Conservation (phyloP, 2,113 vertebrate genomes). For the Typhlomys cinereus region DNA sequence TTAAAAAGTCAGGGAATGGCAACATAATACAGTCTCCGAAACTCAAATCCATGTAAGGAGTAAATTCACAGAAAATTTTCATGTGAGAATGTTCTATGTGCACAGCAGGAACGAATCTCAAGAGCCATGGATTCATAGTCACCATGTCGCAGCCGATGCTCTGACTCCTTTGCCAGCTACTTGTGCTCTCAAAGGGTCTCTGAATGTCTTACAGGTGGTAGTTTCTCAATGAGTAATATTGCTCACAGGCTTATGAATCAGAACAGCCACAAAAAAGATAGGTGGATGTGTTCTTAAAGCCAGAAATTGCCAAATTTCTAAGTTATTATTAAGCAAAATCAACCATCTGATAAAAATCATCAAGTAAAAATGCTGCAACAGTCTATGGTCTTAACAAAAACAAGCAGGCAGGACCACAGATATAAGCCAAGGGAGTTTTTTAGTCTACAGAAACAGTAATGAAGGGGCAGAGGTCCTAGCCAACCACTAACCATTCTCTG, state of each 20-base stretch:
- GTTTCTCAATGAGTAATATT: neutral
- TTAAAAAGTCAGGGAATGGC: constrained; percentile 44
- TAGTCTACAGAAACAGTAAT: neutral
- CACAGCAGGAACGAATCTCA: neutral
- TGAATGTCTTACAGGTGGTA: neutral
- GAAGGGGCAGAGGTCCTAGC: neutral
- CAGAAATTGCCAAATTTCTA: constrained; percentile 17
- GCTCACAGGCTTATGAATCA: neutral
- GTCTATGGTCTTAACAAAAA: neutral
- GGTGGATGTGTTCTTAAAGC: neutral
- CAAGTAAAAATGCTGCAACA: neutral
- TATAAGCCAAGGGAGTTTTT: neutral
- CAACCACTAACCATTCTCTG: neutral
- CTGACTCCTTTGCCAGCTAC: neutral
- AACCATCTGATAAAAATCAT: neutral
- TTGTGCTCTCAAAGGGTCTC: neutral
- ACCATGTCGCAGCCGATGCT: neutral
- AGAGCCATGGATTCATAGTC: neutral
- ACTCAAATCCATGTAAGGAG: constrained; percentile 46
- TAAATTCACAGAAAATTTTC: neutral
- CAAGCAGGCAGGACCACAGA: neutral
- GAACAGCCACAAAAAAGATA: neutral
- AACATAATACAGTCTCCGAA: constrained; percentile 28
- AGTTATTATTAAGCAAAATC: constrained; percentile 47
- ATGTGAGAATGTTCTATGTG: neutral